phyloP scores from a whole-genome alignment of 2,113 vertebrate genomes.

The Orcinus orca region DNA sequence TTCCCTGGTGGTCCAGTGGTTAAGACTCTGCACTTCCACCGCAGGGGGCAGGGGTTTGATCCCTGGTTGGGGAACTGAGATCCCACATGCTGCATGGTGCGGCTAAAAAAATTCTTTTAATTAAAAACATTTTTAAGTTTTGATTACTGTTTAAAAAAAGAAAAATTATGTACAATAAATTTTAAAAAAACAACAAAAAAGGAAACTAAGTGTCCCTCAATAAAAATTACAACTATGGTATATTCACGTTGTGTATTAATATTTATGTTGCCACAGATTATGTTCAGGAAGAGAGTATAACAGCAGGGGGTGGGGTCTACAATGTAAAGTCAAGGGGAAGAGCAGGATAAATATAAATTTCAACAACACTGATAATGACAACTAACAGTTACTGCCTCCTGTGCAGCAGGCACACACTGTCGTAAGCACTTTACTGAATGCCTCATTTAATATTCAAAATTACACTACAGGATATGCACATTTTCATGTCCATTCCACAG shows the following conservation, averaged over 20 bases:
- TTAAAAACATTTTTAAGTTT: background rate
- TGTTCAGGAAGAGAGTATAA: background rate
- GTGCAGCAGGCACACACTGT: background rate
- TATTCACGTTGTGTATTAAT: background rate
- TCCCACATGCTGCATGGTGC: background rate
- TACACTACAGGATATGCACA: fast-evolving
- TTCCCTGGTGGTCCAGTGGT: background rate
- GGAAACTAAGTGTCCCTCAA: background rate
- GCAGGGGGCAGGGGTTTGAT: background rate
- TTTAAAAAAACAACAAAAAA: background rate
- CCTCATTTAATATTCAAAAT: background rate
- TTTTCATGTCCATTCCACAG: background rate
- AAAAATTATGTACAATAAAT: background rate
- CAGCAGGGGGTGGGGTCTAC: background rate
- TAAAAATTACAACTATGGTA: background rate
- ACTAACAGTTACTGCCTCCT: fast-evolving
- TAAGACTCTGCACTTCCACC: background rate
- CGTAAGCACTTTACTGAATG: too few relatives aligned
- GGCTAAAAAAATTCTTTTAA: background rate
- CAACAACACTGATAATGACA: too few relatives aligned
- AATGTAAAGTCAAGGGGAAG: background rate
- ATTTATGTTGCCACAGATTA: background rate
- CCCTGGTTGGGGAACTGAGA: background rate
- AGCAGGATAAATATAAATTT: too few relatives aligned
- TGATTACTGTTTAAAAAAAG: background rate